Evolutionary conservation across 2,888 invertebrate genomes (phyloP).

Genomic region (Aphodius sticticus): DNA sequence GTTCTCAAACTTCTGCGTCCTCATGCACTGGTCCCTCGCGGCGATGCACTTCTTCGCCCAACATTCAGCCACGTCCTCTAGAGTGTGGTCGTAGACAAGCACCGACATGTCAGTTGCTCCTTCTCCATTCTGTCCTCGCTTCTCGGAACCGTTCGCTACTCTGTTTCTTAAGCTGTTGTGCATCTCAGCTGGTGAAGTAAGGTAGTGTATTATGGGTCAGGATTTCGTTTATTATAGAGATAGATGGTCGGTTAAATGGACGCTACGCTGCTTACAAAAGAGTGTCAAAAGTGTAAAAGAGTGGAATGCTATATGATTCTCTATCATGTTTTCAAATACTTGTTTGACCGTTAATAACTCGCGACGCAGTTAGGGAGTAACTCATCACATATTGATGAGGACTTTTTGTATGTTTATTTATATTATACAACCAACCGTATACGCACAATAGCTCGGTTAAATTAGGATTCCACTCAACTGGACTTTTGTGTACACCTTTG

Average conservation of each 20-base stretch:
- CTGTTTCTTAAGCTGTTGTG: constrained; percentile 26
- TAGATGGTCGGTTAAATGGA: not conserved
- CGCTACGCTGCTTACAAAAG: too few relatives aligned
- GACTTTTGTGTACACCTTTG: too few relatives aligned
- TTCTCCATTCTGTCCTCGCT: constrained; percentile 13
- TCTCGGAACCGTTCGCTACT: constrained; percentile 27
- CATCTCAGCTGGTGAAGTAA: not conserved
- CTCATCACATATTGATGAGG: too few relatives aligned
- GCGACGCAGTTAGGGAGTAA: too few relatives aligned
- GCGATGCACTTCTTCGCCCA: constrained; percentile 28
- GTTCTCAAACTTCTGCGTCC: constrained; percentile 23
- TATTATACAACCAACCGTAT: too few relatives aligned
- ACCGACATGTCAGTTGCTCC: constrained; percentile 28
- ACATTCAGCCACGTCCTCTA: constrained; percentile 32
- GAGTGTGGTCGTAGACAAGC: constrained; percentile 23
- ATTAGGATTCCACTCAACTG: too few relatives aligned
- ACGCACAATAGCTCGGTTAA: too few relatives aligned
- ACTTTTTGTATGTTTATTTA: too few relatives aligned
- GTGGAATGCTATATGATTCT: too few relatives aligned
- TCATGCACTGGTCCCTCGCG: constrained; percentile 27
- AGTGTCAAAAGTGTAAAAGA: too few relatives aligned
- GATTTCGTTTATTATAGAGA: not conserved
- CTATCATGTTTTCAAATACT: too few relatives aligned
- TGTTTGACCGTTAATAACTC: too few relatives aligned
- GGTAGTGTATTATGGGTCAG: not conserved